These are phyloP conservation scores for Phymorhynchus buccinoides DNA, from an alignment of 1,140 invertebrate species.

Conservation along the genomic window DNA sequence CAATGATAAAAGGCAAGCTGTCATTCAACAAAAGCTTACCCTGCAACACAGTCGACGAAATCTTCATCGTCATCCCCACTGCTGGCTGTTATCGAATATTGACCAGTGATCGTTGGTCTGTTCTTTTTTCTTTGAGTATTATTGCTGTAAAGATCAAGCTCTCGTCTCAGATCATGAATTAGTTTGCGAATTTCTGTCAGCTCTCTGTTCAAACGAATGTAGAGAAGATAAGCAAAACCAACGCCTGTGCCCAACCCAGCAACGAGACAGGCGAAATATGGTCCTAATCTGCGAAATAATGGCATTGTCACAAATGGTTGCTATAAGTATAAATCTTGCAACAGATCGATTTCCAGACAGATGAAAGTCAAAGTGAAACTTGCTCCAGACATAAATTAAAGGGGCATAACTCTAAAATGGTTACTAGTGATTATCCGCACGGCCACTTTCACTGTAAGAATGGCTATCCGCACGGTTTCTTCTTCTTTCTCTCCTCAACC, in stretches of 20 bases:
- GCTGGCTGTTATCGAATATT: conserved; percentile 48
- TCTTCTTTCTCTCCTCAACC: no score
- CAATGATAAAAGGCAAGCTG: no score
- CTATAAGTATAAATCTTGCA: neutral
- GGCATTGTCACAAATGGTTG: conserved; percentile 15
- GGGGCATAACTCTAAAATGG: neutral
- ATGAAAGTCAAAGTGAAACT: neutral
- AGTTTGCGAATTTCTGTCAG: conserved; percentile 42
- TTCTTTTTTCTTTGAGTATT: conserved; percentile 44
- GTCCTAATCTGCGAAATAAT: conserved; percentile 41
- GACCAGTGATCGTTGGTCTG: conserved; percentile 41
- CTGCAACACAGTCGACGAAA: conserved; percentile 56
- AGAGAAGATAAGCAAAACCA: conserved; percentile 47
- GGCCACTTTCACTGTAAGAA: neutral
- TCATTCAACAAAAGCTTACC: conserved; percentile 41
- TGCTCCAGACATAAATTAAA: neutral
- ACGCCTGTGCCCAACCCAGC: conserved; percentile 31
- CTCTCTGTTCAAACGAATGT: conserved; percentile 47
- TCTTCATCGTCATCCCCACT: conserved; percentile 59
- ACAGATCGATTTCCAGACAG: neutral
- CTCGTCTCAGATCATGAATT: conserved; percentile 46
- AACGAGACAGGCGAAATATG: conserved; percentile 20
- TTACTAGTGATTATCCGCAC: neutral
- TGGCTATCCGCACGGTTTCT: no score
- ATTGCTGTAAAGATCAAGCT: conserved; percentile 36